These are phyloP conservation scores for Synodontis membranacea DNA, from an alignment of 2,113 vertebrate genomes.

Conservation along the genomic window DNA sequence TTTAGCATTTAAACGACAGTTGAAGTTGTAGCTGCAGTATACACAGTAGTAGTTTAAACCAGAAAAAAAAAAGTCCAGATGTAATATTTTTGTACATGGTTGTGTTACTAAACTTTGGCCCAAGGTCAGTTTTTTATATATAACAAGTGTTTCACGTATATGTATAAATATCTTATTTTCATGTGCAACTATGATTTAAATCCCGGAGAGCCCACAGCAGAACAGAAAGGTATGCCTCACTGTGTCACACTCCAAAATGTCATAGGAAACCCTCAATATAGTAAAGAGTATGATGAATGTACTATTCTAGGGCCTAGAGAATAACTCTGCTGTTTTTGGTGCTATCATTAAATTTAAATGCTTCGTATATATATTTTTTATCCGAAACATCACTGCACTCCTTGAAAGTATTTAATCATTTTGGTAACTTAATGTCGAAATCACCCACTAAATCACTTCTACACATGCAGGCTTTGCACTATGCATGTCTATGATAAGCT, in stretches of 20 bases:
- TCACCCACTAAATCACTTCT: background rate
- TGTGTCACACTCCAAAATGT: constrained; percentile 42
- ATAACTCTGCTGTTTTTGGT: constrained; percentile 46
- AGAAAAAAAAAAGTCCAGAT: constrained; percentile 45
- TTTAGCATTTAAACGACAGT: constrained; percentile 49
- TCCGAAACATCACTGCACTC: constrained; percentile 40
- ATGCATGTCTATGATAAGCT: constrained; percentile 41
- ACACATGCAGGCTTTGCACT: constrained; percentile 47
- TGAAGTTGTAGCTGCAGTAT: constrained; percentile 49
- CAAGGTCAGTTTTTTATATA: constrained; percentile 51
- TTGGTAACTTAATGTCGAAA: background rate
- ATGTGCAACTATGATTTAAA: constrained; percentile 54
- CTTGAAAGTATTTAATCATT: constrained; percentile 41
- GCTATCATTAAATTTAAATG: constrained; percentile 45
- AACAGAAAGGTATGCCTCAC: constrained; percentile 39
- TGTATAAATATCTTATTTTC: constrained; percentile 50
- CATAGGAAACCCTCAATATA: constrained; percentile 22
- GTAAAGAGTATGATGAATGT: constrained; percentile 49
- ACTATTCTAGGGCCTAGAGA: constrained; percentile 38
- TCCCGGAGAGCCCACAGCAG: constrained; percentile 49
- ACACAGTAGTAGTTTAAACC: constrained; percentile 41
- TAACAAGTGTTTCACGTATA: constrained; percentile 53
- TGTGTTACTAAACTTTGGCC: constrained; percentile 52
- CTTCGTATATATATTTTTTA: constrained; percentile 43
- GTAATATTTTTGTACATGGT: constrained; percentile 59